Percentiles rank a stretch among this genome's conserved stretches.
These are phyloP conservation scores for Excalfactoria chinensis DNA, from an alignment of 2,113 vertebrate genomes.

Conservation along the genomic window DNA sequence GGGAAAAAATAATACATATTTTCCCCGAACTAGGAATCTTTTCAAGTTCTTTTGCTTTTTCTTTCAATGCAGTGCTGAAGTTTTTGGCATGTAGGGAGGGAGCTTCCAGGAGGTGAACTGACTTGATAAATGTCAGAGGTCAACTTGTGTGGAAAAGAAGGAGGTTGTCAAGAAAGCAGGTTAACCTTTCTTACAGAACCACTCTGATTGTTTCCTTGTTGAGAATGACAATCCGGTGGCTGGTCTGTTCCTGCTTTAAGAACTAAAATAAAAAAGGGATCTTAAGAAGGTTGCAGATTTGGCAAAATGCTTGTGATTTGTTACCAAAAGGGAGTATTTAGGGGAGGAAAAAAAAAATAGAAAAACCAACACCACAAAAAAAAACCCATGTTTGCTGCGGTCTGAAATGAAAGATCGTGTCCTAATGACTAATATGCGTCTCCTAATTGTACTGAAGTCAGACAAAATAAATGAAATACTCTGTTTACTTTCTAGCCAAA, in stretches of 20 bases:
- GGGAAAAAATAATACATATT: slow-evolving; percentile 19
- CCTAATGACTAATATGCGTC: neutral
- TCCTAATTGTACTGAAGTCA: neutral
- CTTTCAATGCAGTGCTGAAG: slow-evolving; percentile 16
- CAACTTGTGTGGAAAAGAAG: neutral
- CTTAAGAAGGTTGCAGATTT: slow-evolving; percentile 19
- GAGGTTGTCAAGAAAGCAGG: slow-evolving; percentile 38
- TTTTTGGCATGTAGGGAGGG: slow-evolving; percentile 44
- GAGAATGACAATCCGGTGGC: slow-evolving; percentile 5
- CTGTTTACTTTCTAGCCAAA: neutral
- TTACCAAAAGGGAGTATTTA: neutral
- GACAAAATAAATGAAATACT: neutral
- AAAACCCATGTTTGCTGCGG: too few species aligned
- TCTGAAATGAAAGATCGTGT: neutral
- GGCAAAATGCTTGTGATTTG: neutral
- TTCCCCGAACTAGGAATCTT: slow-evolving; percentile 35
- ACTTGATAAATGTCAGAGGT: slow-evolving; percentile 54
- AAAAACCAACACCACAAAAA: neutral
- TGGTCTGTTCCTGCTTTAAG: neutral
- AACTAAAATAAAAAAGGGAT: slow-evolving; percentile 24
- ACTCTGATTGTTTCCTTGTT: slow-evolving; percentile 12
- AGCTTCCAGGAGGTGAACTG: slow-evolving; percentile 51
- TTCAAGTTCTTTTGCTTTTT: slow-evolving; percentile 35
- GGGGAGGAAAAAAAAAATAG: neutral
- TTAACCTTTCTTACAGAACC: slow-evolving; percentile 45